Conservation (phyloP, 2,113 vertebrate species). For the Etia nguti region DNA sequence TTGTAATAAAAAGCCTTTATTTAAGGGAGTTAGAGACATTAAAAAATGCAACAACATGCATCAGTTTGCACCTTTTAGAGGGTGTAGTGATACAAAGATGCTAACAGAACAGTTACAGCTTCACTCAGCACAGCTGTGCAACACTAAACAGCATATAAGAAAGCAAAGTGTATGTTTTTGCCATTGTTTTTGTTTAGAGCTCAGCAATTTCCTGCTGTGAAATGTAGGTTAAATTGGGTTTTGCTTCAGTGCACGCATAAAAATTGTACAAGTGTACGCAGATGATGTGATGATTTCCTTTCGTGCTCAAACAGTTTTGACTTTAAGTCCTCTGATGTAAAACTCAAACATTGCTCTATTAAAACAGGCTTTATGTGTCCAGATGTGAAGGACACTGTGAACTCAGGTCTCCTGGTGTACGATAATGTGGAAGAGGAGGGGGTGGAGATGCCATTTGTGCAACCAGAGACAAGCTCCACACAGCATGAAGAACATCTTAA, state of each 20-base stretch:
- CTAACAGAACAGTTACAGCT: not conserved
- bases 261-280: not conserved
- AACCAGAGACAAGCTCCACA: not conserved
- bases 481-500: not conserved
- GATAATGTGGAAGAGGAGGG: not conserved
- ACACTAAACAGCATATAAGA: not conserved
- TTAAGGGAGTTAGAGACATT: not conserved
- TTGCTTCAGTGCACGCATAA: not conserved
- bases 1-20: not conserved
- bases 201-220: not conserved
- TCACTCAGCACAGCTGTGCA: not conserved
- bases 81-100: not conserved
- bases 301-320: not conserved
- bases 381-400: not conserved
- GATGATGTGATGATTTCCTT: not conserved
- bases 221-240: not conserved
- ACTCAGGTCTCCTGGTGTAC: not conserved
- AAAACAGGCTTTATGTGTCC: not conserved
- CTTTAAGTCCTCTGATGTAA: not conserved
- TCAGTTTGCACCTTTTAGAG: not conserved
- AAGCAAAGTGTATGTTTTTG: not conserved
- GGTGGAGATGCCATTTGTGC: not conserved
- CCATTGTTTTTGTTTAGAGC: not conserved
- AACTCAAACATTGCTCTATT: not conserved
- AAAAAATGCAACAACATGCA: not conserved